Conservation (phyloP, 2,797 vertebrate genomes). For the Melanotaenia nigrans region DNA sequence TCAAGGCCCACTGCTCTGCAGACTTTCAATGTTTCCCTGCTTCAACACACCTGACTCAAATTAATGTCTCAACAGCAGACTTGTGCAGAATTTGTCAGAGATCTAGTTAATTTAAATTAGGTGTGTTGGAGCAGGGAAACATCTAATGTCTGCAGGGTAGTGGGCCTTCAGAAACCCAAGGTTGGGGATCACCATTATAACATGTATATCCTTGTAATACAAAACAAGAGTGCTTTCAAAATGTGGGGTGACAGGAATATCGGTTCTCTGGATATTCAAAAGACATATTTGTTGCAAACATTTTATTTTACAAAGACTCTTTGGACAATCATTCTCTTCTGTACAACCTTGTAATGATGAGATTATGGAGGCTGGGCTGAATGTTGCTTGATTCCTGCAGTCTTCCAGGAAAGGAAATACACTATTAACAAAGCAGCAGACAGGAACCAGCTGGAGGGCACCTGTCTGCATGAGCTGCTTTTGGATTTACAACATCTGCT, state of each 20-base stretch:
- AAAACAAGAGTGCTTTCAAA: background rate
- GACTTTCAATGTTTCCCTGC: too few species aligned
- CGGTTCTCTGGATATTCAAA: background rate
- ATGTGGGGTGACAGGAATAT: background rate
- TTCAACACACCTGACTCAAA: too few species aligned
- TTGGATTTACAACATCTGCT: slow-evolving; percentile 83
- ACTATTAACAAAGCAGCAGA: slow-evolving; percentile 80
- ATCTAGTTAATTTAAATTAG: too few species aligned
- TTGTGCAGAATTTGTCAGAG: too few species aligned
- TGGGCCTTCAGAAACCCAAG: background rate
- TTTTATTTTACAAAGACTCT: slow-evolving; percentile 16
- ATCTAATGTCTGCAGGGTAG: too few species aligned
- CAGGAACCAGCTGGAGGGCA: slow-evolving; percentile 82
- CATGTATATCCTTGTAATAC: background rate
- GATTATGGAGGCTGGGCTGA: slow-evolving; percentile 59
- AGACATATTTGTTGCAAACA: background rate
- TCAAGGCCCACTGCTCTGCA: too few species aligned
- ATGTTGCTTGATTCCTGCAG: slow-evolving; percentile 57
- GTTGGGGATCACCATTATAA: too few species aligned
- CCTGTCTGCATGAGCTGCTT: slow-evolving; percentile 72
- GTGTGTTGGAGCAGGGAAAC: too few species aligned
- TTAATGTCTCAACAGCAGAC: too few species aligned
- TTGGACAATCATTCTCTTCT: slow-evolving; percentile 36
- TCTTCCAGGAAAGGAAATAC: slow-evolving; percentile 75
- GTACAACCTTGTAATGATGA: slow-evolving; percentile 63